Conservation (phyloP, 2,113 vertebrate genomes). For the Calyptomena viridis region DNA sequence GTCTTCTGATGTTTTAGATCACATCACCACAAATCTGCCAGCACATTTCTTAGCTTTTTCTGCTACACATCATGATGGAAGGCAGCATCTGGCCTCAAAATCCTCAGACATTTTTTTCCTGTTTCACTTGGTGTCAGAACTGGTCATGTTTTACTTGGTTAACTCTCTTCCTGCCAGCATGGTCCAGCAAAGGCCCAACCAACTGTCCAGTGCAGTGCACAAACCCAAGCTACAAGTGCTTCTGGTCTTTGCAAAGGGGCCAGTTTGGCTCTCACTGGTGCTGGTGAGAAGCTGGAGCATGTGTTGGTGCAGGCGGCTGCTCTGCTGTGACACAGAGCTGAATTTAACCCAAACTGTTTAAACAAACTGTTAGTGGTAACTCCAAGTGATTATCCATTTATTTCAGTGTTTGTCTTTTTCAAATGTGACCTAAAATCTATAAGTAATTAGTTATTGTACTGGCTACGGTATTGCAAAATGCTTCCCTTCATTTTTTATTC, state of each 20-base stretch:
- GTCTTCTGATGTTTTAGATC: neutral
- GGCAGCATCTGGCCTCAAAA: constrained; percentile 26
- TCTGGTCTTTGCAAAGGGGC: neutral
- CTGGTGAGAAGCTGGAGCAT: neutral
- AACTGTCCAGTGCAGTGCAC: neutral
- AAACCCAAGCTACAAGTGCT: neutral
- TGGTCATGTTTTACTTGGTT: neutral
- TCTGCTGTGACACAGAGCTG: neutral
- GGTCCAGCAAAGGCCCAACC: neutral
- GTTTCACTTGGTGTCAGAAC: neutral
- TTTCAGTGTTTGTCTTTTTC: constrained; percentile 79
- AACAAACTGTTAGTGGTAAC: constrained; percentile 55
- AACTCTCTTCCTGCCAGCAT: neutral
- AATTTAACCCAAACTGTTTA: constrained; percentile 23
- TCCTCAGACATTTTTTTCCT: neutral
- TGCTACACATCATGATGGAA: constrained; percentile 33
- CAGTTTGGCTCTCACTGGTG: neutral
- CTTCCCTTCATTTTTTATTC: constrained; percentile 77
- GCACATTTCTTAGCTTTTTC: neutral
- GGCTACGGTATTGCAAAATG: constrained; percentile 47
- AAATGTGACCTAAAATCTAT: constrained; percentile 81
- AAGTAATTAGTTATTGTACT: constrained; percentile 78
- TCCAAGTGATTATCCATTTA: constrained; percentile 67
- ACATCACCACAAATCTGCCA: constrained; percentile 22
- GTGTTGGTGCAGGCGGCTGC: neutral